Conservation (phyloP, 2,797 vertebrate species). For the Meda fulgida region DNA sequence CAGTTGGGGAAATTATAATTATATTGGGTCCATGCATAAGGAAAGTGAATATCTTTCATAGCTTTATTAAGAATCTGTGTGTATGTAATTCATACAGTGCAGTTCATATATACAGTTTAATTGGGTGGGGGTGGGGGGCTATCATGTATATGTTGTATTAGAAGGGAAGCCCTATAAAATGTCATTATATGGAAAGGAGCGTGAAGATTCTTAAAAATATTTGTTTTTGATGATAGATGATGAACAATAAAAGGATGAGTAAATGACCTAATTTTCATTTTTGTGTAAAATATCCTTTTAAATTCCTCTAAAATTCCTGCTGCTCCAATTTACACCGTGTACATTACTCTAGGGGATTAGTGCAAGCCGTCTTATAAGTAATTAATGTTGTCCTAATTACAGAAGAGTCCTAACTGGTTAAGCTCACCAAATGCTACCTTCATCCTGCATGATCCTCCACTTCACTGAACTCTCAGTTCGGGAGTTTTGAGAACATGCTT, state of each 20-base stretch:
- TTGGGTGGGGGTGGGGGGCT: too few species aligned
- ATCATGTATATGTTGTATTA: too few species aligned
- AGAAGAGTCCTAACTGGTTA: constrained; percentile 51
- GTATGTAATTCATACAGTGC: too few species aligned
- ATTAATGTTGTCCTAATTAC: constrained; percentile 65
- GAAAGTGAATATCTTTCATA: neutral
- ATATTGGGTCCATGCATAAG: too few species aligned
- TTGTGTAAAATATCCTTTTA: constrained; percentile 1
- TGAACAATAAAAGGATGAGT: neutral
- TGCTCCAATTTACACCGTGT: constrained; percentile 51
- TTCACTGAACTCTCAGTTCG: constrained; percentile 25
- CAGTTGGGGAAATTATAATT: too few species aligned
- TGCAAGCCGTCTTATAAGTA: constrained; percentile 53
- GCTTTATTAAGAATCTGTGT: too few species aligned
- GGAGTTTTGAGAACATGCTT: neutral
- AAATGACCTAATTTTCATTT: neutral
- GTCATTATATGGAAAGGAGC: neutral
- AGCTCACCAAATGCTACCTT: constrained; percentile 61
- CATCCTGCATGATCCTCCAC: constrained; percentile 35
- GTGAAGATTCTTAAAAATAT: neutral
- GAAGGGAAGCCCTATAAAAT: neutral
- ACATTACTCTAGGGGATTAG: constrained; percentile 46
- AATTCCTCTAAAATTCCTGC: constrained; percentile 39
- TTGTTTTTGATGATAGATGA: neutral
- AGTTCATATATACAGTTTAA: too few species aligned